Evolutionary conservation across 2,888 invertebrate species (phyloP).

Genomic region (Eilema sororculum): DNA sequence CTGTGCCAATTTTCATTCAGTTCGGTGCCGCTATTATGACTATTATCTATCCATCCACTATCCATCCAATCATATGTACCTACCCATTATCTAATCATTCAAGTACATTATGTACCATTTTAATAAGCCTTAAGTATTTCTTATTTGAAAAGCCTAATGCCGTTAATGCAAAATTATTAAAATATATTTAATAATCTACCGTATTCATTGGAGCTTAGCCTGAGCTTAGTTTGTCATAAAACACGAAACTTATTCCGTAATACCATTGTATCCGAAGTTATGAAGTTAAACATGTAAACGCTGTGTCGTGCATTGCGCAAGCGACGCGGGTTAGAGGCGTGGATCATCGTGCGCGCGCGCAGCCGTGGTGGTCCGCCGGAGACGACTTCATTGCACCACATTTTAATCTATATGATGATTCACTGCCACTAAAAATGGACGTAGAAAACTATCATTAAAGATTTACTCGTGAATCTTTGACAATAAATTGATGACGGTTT

Average conservation of each 20-base stretch:
- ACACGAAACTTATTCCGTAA: constrained; percentile 37
- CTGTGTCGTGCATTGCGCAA: constrained; percentile 59
- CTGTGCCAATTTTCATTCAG: no score
- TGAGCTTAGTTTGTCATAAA: constrained; percentile 17
- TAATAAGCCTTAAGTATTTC: no score
- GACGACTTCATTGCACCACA: constrained; percentile 53
- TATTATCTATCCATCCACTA: no score
- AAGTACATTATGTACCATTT: no score
- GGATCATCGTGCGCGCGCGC: constrained; percentile 59
- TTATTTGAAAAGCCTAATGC: no score
- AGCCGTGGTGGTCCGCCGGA: constrained; percentile 59
- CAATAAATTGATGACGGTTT: constrained; percentile 10
- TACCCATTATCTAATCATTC: no score
- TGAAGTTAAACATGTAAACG: constrained; percentile 46
- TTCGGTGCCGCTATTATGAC: no score
- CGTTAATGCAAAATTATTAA: constrained; percentile 18
- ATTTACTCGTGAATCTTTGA: constrained; percentile 6
- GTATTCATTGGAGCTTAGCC: constrained; percentile 3
- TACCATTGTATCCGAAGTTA: constrained; percentile 48
- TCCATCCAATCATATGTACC: no score
- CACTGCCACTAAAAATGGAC: constrained; percentile 48
- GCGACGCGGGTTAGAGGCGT: constrained; percentile 64
- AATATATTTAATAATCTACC: neutral
- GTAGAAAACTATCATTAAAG: constrained; percentile 41
- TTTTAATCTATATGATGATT: constrained; percentile 53